phyloP scores from a whole-genome alignment of 2,888 invertebrate species.

The Drosophila birchii region DNA sequence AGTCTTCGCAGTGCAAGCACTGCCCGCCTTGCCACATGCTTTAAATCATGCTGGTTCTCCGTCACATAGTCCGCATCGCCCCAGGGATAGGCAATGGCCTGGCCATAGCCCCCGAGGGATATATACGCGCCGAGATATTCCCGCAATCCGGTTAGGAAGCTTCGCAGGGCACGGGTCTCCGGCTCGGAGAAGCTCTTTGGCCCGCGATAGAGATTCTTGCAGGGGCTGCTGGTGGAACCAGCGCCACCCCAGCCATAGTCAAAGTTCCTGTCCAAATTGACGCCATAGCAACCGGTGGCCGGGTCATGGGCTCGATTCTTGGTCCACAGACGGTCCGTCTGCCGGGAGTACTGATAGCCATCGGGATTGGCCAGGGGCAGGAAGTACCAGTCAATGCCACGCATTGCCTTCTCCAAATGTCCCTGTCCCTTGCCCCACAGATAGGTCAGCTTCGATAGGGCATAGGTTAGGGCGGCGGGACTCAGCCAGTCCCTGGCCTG shows the following conservation, averaged over 20 bases:
- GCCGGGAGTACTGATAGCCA: slow-evolving; percentile 93
- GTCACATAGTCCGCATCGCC: slow-evolving; percentile 83
- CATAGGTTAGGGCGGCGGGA: slow-evolving; percentile 90
- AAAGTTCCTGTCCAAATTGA: slow-evolving; percentile 94
- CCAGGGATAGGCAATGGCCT: slow-evolving; percentile 85
- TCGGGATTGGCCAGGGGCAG: slow-evolving; percentile 92
- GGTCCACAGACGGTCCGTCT: slow-evolving; percentile 92
- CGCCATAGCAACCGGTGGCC: slow-evolving; percentile 88
- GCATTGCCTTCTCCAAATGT: slow-evolving; percentile 86
- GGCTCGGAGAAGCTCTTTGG: slow-evolving; percentile 93
- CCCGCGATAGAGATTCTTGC: slow-evolving; percentile 92
- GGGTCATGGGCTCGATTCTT: slow-evolving; percentile 88
- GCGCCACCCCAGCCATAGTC: slow-evolving; percentile 94
- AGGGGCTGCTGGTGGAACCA: slow-evolving; percentile 91
- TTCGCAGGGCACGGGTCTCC: slow-evolving; percentile 89
- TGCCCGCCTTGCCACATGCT: slow-evolving; percentile 72
- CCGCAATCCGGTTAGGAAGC: slow-evolving; percentile 84
- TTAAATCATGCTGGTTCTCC: slow-evolving; percentile 74
- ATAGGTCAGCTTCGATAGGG: slow-evolving; percentile 89
- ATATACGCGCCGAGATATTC: slow-evolving; percentile 78
- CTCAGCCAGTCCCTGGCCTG: slow-evolving; percentile 96
- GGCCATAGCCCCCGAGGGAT: slow-evolving; percentile 85
- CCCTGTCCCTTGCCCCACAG: slow-evolving; percentile 85
- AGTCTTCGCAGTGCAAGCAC: slow-evolving; percentile 75
- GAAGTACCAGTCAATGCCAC: slow-evolving; percentile 93